These are phyloP conservation scores for Syrrhaptes paradoxus DNA, from an alignment of 2,113 vertebrate species.

Conservation along the genomic window DNA sequence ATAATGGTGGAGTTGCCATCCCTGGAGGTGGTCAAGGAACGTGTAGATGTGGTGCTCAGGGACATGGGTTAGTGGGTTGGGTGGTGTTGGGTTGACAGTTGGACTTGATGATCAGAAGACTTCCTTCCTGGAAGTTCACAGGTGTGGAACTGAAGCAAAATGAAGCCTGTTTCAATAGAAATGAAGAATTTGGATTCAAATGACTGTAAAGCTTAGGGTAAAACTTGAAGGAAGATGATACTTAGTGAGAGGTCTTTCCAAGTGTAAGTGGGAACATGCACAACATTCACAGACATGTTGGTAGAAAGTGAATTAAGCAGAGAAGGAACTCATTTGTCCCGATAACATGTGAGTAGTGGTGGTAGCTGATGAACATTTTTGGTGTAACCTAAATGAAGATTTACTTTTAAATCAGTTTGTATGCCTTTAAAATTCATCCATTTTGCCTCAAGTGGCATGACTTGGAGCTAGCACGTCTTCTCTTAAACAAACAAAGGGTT, in stretches of 20 bases:
- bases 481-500: neutral
- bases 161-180: neutral
- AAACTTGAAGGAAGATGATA: neutral
- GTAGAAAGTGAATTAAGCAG: neutral
- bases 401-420: neutral
- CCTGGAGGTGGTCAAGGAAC: no score
- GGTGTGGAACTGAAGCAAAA: neutral
- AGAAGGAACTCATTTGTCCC: neutral
- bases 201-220: neutral
- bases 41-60: no score
- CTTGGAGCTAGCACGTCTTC: neutral
- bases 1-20: no score
- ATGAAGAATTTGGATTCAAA: neutral
- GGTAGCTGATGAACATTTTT: neutral
- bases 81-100: no score
- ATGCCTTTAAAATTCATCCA: neutral
- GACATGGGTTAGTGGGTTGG: no score
- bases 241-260: neutral
- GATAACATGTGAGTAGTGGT: neutral
- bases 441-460: neutral
- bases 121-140: neutral
- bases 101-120: no score
- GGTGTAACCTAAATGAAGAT: neutral
- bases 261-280: neutral
- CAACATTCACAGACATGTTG: neutral